These are phyloP conservation scores for Dromius quadrimaculatus DNA, from an alignment of 2,888 invertebrate species.

Conservation along the genomic window DNA sequence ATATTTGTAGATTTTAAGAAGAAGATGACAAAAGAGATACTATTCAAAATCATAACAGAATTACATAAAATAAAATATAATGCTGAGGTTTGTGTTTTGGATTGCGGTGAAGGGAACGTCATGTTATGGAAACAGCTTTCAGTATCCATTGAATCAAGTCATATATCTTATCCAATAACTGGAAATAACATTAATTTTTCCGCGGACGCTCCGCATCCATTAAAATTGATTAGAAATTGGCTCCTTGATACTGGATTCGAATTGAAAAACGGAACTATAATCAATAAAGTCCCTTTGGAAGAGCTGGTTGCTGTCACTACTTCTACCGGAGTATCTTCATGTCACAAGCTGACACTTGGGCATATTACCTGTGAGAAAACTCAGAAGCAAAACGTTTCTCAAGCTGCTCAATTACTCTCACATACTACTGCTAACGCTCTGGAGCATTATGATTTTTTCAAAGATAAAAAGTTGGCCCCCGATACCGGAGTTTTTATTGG, in stretches of 20 bases:
- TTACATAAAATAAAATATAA: constrained; percentile 56
- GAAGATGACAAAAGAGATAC: constrained; percentile 58
- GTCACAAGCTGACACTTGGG: constrained; percentile 50
- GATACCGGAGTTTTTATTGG: constrained; percentile 57
- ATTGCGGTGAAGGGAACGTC: constrained; percentile 54
- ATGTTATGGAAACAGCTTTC: constrained; percentile 21
- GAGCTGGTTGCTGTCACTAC: constrained; percentile 39
- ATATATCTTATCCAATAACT: constrained; percentile 56
- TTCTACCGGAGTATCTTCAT: constrained; percentile 53
- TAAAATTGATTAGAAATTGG: constrained; percentile 56
- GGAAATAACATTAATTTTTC: constrained; percentile 56
- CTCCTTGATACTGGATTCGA: constrained; percentile 57
- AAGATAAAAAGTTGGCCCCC: constrained; percentile 44
- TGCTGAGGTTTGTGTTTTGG: constrained; percentile 58
- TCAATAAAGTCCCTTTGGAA: constrained; percentile 51
- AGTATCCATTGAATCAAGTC: constrained; percentile 13
- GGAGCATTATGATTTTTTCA: constrained; percentile 54
- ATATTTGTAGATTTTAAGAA: constrained; percentile 58
- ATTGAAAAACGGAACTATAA: constrained; percentile 53
- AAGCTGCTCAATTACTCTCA: constrained; percentile 58
- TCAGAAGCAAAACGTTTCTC: constrained; percentile 56
- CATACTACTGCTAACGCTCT: constrained; percentile 58
- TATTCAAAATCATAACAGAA: constrained; percentile 53
- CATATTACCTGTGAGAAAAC: constrained; percentile 56
- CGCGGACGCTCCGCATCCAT: constrained; percentile 58